phyloP scores from a whole-genome alignment of 2,113 vertebrate species.

The Rostratula benghalensis region DNA sequence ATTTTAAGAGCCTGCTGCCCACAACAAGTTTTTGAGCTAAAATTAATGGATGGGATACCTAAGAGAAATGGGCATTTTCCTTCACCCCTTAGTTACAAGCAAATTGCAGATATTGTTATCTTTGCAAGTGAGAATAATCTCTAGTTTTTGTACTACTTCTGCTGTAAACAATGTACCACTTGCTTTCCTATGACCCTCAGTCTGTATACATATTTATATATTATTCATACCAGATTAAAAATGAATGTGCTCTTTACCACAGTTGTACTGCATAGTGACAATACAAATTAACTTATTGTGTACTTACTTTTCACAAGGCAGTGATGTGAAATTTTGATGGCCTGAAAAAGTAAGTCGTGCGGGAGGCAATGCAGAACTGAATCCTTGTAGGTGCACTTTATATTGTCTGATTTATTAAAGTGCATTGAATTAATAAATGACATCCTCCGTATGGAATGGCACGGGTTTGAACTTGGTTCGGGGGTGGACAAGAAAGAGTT shows the following conservation, averaged over 20 bases:
- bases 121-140: conserved; percentile 74
- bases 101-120: conserved; percentile 71
- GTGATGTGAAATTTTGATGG: conserved; percentile 81
- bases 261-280: conserved; percentile 78
- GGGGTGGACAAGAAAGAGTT: not conserved
- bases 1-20: conserved; percentile 67
- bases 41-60: conserved; percentile 69
- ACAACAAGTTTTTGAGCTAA: conserved; percentile 54
- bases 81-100: conserved; percentile 56
- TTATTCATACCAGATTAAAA: conserved; percentile 88
- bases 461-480: not conserved
- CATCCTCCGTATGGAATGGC: not conserved
- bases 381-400: conserved; percentile 44
- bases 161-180: conserved; percentile 75
- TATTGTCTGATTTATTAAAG: conserved; percentile 50
- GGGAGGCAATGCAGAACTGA: not conserved
- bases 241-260: conserved; percentile 85
- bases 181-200: conserved; percentile 77
- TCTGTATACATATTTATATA: conserved; percentile 86
- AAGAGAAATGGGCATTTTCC: conserved; percentile 58
- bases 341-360: conserved; percentile 62
- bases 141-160: conserved; percentile 66
- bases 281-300: conserved; percentile 85
- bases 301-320: conserved; percentile 81
- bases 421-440: conserved; percentile 43